Conservation (phyloP, 1,140 invertebrate genomes). For the Chrysoperla carnea region DNA sequence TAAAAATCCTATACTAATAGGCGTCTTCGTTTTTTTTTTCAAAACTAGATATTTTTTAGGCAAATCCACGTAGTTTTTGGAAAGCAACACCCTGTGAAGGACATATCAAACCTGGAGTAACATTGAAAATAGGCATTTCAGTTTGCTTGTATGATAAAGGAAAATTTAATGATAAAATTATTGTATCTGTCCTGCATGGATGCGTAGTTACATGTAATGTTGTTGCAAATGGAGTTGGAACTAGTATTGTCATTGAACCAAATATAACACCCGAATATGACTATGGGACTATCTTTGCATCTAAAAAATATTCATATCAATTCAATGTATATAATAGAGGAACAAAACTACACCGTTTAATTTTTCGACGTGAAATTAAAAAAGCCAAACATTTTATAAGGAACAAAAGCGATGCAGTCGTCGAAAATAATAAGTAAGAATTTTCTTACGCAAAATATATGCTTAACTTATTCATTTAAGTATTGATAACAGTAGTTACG, state of each 20-base stretch:
- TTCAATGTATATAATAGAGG: conserved; percentile 22
- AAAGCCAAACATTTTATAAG: too few species aligned
- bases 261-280: conserved; percentile 22
- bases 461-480: too few species aligned
- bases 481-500: too few species aligned
- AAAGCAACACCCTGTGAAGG: neutral
- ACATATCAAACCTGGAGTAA: conserved; percentile 7
- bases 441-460: too few species aligned
- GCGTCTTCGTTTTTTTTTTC: too few species aligned
- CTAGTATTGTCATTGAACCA: conserved; percentile 21
- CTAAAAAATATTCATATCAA: conserved; percentile 14
- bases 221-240: conserved; percentile 20
- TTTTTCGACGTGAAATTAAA: conserved; percentile 11
- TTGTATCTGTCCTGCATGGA: conserved; percentile 15
- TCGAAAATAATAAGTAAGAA: too few species aligned
- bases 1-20: too few species aligned
- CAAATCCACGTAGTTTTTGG: neutral
- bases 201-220: conserved; percentile 9
- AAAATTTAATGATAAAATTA: conserved; percentile 16
- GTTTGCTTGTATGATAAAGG: conserved; percentile 18
- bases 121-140: conserved; percentile 12
- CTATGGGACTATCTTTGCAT: conserved; percentile 19
- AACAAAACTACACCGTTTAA: conserved; percentile 15
- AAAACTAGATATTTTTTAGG: too few species aligned
- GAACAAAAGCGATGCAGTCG: too few species aligned